Conservation (phyloP, 2,797 vertebrate genomes). For the Sebastes itinus region DNA sequence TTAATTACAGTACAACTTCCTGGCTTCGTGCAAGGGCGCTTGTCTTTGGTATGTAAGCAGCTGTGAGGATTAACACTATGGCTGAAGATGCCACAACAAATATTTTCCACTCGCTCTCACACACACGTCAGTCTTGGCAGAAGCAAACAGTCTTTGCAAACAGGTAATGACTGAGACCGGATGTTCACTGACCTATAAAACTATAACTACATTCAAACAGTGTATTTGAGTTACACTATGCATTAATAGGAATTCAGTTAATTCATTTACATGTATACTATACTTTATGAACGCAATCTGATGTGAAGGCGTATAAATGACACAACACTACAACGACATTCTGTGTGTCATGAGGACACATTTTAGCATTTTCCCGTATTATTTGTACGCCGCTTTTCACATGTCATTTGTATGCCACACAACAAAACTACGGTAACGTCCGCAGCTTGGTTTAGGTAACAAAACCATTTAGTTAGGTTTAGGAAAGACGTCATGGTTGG, state of each 20-base stretch:
- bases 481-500: no score
- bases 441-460: no score
- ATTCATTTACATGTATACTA: neutral
- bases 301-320: no score
- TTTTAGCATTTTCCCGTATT: no score
- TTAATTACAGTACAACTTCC: conserved; percentile 46
- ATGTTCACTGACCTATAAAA: conserved; percentile 22
- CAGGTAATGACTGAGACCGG: neutral
- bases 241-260: neutral
- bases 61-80: conserved; percentile 8
- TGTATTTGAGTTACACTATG: neutral
- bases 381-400: no score
- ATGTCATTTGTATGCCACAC: no score
- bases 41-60: neutral
- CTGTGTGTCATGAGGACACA: no score
- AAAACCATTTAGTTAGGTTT: no score
- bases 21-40: conserved; percentile 8
- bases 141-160: conserved; percentile 8
- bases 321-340: no score
- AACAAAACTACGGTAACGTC: no score
- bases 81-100: conserved; percentile 35
- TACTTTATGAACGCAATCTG: neutral
- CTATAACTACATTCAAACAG: neutral
- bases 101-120: neutral
- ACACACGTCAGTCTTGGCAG: neutral